Evolutionary conservation across 2,888 invertebrate genomes (phyloP), one percentile per base, ranked within the genome.

Genomic region (Gibbula magus): DNA sequence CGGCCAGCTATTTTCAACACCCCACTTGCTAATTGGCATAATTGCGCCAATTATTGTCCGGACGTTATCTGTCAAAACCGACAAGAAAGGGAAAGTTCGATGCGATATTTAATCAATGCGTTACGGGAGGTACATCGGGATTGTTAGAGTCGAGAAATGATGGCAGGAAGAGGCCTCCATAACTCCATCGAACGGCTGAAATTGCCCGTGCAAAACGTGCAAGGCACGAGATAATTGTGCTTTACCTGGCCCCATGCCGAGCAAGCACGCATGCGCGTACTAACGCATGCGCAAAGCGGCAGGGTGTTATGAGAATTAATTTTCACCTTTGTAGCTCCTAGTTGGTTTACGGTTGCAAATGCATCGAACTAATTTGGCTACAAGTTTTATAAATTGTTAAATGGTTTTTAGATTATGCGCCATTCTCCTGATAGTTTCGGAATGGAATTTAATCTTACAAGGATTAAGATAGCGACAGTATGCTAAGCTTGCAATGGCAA

Each of bases 111-210:
- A 70, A 70, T 70, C 70, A 70, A 70, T 35, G 35, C n/a, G 20
- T 35, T 35, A 32, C 70, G n/a, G 20, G 35, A 70, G 32, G 70
- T 70, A 35, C 35, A 20, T 32, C 70, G 20, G 16, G 70, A 35
- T 35, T 35, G 32, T 70, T 32, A 39, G 35, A 32, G 70, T 35
- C 35, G 29, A 29, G 13, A 29, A 29, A 61, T 61, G 61, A 70
- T 70, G 70, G 70, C 70, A 70, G 70, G 70, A 70, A 70, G 20
- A 32, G 70, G 29, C 35, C 35, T 70, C 70, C 70, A 70, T 70
- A 70, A 70, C 70, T 35, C 35, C 70, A 70, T 39, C 35, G 29
- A 35, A 70, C 70, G 29, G 20, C 39, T 32, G 35, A 70, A 70
- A 70, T 70, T 70, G 70, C 39, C 70, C 70, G 35, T 70, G 70